phyloP scores from a whole-genome alignment of 1,140 invertebrate species.

The Vanessa tameamea region DNA sequence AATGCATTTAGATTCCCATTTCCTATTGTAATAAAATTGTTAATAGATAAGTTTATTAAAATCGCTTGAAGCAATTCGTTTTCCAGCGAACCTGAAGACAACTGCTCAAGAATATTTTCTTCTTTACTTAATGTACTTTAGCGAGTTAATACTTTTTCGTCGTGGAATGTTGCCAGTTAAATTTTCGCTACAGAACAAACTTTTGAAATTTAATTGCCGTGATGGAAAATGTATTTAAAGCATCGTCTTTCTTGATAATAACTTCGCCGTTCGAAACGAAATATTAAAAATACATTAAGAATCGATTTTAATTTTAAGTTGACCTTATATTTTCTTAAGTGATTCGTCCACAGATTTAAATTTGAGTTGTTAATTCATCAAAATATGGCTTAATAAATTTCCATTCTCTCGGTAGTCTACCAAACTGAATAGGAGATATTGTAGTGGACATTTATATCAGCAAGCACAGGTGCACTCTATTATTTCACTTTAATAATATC shows the following conservation, averaged over 20 bases:
- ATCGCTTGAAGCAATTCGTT: slow-evolving; percentile 32
- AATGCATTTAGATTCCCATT: slow-evolving; percentile 67
- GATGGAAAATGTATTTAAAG: slow-evolving; percentile 23
- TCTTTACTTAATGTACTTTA: slow-evolving; percentile 29
- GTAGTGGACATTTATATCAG: too few species aligned
- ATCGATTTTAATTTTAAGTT: not conserved
- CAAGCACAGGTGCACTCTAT: too few species aligned
- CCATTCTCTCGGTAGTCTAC: too few species aligned
- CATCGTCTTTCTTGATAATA: slow-evolving; percentile 5
- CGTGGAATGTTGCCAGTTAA: slow-evolving; percentile 33
- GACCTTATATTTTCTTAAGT: too few species aligned
- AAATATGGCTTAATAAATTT: too few species aligned
- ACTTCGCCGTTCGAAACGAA: not conserved
- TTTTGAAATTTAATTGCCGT: slow-evolving; percentile 26
- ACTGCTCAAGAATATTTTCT: slow-evolving; percentile 27
- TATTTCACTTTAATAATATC: too few species aligned
- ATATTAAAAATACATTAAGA: not conserved
- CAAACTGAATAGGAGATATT: too few species aligned
- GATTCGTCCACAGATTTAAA: too few species aligned
- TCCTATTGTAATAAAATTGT: slow-evolving; percentile 68
- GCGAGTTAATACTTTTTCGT: slow-evolving; percentile 31
- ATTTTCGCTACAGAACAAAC: slow-evolving; percentile 27
- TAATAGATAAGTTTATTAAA: slow-evolving; percentile 61
- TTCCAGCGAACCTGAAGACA: slow-evolving; percentile 6
- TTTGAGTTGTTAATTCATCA: too few species aligned